These are phyloP conservation scores for Odontocolon sp. DNA, from an alignment of 2,888 invertebrate species.

Conservation along the genomic window DNA sequence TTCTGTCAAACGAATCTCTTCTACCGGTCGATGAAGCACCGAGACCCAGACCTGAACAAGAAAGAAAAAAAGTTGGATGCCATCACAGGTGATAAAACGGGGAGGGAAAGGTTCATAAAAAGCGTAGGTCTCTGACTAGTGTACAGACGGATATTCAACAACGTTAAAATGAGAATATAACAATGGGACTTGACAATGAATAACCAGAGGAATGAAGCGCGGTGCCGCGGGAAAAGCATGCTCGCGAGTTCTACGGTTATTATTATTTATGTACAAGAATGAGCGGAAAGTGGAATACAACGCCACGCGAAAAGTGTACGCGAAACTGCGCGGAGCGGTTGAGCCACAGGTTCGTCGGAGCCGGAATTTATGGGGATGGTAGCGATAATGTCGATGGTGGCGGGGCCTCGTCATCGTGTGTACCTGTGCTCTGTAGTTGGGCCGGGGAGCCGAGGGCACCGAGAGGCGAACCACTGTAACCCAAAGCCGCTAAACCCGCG, in stretches of 20 bases:
- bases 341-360: not conserved
- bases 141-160: slow-evolving; percentile 26
- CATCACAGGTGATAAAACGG: not conserved
- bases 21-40: slow-evolving; percentile 85
- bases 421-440: slow-evolving; percentile 80
- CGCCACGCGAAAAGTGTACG: not conserved
- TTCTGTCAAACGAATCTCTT: slow-evolving; percentile 90
- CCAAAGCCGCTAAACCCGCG: slow-evolving; percentile 79
- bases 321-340: not conserved
- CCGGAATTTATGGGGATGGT: not conserved
- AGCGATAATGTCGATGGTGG: no score
- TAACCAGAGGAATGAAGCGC: slow-evolving; percentile 34
- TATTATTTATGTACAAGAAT: slow-evolving; percentile 41
- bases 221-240: slow-evolving; percentile 27
- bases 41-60: slow-evolving; percentile 80
- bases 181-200: slow-evolving; percentile 45
- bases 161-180: slow-evolving; percentile 29
- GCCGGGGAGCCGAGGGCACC: slow-evolving; percentile 80
- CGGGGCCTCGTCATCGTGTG: slow-evolving; percentile 51
- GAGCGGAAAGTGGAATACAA: slow-evolving; percentile 10
- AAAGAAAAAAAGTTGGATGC: slow-evolving; percentile 44
- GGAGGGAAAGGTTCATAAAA: not conserved
- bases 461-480: slow-evolving; percentile 80
- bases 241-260: slow-evolving; percentile 36
- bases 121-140: slow-evolving; percentile 1